Evolutionary conservation across 2,888 invertebrate species (phyloP), one percentile per base, ranked within the genome.

Genomic region (Acrocyrtus sp.): DNA sequence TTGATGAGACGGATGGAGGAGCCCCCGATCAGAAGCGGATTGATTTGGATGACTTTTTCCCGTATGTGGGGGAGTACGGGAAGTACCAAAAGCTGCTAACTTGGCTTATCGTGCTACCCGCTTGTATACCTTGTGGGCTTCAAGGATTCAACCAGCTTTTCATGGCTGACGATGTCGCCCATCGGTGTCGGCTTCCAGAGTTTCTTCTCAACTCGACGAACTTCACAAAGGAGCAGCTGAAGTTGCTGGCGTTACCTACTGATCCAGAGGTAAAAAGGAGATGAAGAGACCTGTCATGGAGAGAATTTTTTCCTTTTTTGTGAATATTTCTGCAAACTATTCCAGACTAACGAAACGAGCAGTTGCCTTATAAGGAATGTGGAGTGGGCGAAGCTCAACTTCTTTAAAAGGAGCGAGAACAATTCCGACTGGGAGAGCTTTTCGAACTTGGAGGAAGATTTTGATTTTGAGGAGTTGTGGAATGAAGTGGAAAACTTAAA

Each of bases 71-170:
- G 1, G 95, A 95, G 84, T 95, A 95, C 83, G 96, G 96, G 54
- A 88, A 88, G 43, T 96, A 95, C 84, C 96, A 96, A 84, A 94
- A 93, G 84, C 86, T 92, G 61, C 86, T 95, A 74, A 86, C 94
- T 22, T 94, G 94, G 90, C 87, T 95, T 61, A 91, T 96, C 70
- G 94, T 95, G 82, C 86, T 95, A 75, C 94, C 95, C 17, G 94
- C 95, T 2, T 94, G 95, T 82, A 88, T 96, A 81, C 94, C 95
- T 0, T 94, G 95, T 82, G 95, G 94, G 29, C 95, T 94, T 85
- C 92, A 94, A 84, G 95, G 95, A 3, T 95, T 96, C 85, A 95
- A 94, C 86, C 95, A 95, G 85, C 88, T 96, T 41, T 96, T 96
- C 85, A 94, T 96, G 92, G 90, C 94, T 3, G 92, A 94, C 81